Conservation (phyloP, 1,140 invertebrate species). For the Ephestia elutella region DNA sequence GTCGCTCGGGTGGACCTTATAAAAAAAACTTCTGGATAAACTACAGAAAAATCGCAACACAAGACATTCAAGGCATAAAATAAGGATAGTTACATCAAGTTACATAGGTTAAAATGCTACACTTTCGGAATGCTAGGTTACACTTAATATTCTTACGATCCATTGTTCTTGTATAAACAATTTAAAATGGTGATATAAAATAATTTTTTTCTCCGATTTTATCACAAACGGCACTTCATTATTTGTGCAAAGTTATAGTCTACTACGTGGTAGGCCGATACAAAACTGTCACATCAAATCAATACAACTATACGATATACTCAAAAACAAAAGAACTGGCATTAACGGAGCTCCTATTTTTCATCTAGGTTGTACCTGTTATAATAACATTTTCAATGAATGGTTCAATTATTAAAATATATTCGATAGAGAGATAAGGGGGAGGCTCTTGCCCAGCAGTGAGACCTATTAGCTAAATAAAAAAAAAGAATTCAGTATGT, state of each 20-base stretch:
- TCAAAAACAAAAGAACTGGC: background rate
- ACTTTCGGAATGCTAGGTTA: background rate
- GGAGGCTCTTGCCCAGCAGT: too few species aligned
- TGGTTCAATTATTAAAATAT: too few species aligned
- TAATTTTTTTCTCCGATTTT: background rate
- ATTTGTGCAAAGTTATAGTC: background rate
- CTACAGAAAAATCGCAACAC: background rate
- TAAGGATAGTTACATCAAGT: background rate
- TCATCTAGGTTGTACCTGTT: too few species aligned
- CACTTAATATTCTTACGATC: background rate
- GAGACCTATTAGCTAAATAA: too few species aligned
- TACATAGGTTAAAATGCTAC: background rate
- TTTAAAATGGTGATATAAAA: background rate
- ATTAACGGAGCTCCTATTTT: background rate
- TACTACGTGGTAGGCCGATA: background rate
- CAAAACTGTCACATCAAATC: background rate
- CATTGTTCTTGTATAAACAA: background rate
- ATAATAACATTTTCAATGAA: too few species aligned
- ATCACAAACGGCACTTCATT: background rate
- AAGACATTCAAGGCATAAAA: background rate
- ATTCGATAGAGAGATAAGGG: too few species aligned
- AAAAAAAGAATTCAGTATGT: too few species aligned
- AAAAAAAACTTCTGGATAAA: background rate
- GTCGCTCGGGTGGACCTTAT: background rate
- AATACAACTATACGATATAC: background rate